Base-by-base conservation (phyloP, 2,797 vertebrate genomes). In the Lithobates sylvaticus region DNA sequence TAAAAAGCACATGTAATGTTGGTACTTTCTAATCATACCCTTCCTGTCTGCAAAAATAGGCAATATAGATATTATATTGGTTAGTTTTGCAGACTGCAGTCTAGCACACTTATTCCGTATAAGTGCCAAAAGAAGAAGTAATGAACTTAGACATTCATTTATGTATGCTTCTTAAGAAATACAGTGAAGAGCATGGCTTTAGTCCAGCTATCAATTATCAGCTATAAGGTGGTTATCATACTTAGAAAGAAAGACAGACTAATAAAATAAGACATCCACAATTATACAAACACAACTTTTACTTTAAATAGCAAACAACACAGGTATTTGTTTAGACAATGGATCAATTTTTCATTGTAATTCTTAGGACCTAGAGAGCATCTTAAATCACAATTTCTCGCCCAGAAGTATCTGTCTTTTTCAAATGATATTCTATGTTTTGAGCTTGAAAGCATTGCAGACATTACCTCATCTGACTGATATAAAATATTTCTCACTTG, bases 71-170 rank as follows among this genome's bases (percentile, higher is more conserved):
- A 42, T 78, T 42, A 78, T 78, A 67, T 39, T 39, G 7, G 5
- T 39, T 39, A 39, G 39, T 39, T 39, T 39, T 39, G 39, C 39
- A 39, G 39, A 39, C 39, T 39, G 39, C 39, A 10, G 5, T 39
- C 39, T 39, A 10, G 32, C 34, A 67, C 27, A 78, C 36, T 42
- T 67, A 78, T 44, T 67, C 61, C 67, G 61, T 64, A 26, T 26
- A 78, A 78, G 61, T 44, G 61, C 42, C 12, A 16, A 78, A 32
- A 18, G 61, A 42, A 42, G 42, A 44, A 67, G 9, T 67, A 42
- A 78, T 44, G 64, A 67, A 44, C 44, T 67, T n/a, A 67, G 61
- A 78, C 76, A 78, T 44, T 78, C 7, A 65, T 78, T 44, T 78
- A 5, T 18, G 42, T 26, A 7, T 78, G 42, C 29, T 26, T 39